Conservation (phyloP, 2,797 vertebrate species). For the Mus spretus region DNA sequence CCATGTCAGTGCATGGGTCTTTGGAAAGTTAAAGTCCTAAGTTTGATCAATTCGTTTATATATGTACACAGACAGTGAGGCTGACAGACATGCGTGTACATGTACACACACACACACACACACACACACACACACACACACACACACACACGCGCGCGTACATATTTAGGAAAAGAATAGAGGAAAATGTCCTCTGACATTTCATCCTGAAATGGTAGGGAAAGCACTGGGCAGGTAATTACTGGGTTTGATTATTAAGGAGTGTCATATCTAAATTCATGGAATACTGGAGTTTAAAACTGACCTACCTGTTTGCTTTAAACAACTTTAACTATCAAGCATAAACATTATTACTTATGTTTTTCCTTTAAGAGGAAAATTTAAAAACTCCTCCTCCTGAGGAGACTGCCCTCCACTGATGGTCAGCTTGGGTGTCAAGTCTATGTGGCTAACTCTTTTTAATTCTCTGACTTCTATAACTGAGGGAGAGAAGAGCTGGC, state of each 20-base stretch:
- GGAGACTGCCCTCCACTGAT: constrained; percentile 6
- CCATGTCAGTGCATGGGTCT: constrained; percentile 44
- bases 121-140: neutral
- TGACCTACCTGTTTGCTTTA: constrained; percentile 24
- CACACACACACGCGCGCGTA: neutral
- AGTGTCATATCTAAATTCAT: constrained; percentile 46
- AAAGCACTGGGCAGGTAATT: neutral
- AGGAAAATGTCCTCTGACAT: neutral
- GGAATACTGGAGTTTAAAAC: neutral
- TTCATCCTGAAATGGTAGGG: neutral
- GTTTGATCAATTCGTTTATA: constrained; percentile 34
- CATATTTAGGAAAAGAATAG: constrained; percentile 33
- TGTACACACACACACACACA: neutral
- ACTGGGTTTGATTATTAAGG: constrained; percentile 33
- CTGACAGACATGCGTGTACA: neutral
- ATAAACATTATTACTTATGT: neutral
- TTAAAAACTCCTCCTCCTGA: neutral
- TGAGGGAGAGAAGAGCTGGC: neutral
- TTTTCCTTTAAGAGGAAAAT: neutral
- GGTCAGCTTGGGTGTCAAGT: neutral
- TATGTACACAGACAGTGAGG: neutral
- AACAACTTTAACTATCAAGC: constrained; percentile 10
- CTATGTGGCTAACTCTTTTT: neutral
- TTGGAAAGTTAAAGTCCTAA: constrained; percentile 76
- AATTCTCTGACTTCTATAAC: neutral